Evolutionary conservation across 2,797 vertebrate species (phyloP).

Genomic region (Pagetopsis macropterus): DNA sequence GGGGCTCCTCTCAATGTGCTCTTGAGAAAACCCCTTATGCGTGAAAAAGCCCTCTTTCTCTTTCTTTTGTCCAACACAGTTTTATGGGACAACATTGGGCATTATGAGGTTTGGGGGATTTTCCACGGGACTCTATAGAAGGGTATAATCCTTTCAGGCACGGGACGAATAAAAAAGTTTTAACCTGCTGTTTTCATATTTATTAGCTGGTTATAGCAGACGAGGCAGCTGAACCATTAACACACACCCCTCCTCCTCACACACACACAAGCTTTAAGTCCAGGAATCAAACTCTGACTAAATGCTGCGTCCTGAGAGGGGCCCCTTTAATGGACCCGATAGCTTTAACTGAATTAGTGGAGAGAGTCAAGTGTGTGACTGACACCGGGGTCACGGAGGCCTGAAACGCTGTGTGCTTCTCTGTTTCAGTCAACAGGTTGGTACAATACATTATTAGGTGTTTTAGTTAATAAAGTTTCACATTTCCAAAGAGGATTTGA

Average conservation of each 20-base stretch:
- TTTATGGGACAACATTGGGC: slow-evolving; percentile 86
- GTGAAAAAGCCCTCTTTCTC: slow-evolving; percentile 84
- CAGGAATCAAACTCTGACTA: slow-evolving; percentile 52
- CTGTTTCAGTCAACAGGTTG: slow-evolving; percentile 56
- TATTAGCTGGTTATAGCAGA: slow-evolving; percentile 89
- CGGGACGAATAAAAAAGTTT: slow-evolving; percentile 82
- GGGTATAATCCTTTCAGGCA: slow-evolving; percentile 83
- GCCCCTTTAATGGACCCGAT: slow-evolving; percentile 42
- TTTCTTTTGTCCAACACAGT: slow-evolving; percentile 80
- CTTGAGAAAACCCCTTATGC: slow-evolving; percentile 90
- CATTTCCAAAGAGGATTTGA: neutral
- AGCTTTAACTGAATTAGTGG: slow-evolving; percentile 57
- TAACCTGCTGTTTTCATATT: slow-evolving; percentile 90
- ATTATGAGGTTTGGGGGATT: slow-evolving; percentile 86
- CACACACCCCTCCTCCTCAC: slow-evolving; percentile 27
- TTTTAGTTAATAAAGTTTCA: neutral
- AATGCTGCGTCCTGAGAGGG: slow-evolving; percentile 20
- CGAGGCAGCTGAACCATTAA: slow-evolving; percentile 84
- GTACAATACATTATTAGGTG: slow-evolving; percentile 12
- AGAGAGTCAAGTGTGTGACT: slow-evolving; percentile 66
- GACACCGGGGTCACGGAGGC: slow-evolving; percentile 40
- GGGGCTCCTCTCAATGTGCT: slow-evolving; percentile 79
- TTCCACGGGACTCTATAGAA: slow-evolving; percentile 86
- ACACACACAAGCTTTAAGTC: slow-evolving; percentile 39
- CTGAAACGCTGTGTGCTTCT: neutral